phyloP scores from a whole-genome alignment of 2,113 vertebrate species.

The Scolopax mira region DNA sequence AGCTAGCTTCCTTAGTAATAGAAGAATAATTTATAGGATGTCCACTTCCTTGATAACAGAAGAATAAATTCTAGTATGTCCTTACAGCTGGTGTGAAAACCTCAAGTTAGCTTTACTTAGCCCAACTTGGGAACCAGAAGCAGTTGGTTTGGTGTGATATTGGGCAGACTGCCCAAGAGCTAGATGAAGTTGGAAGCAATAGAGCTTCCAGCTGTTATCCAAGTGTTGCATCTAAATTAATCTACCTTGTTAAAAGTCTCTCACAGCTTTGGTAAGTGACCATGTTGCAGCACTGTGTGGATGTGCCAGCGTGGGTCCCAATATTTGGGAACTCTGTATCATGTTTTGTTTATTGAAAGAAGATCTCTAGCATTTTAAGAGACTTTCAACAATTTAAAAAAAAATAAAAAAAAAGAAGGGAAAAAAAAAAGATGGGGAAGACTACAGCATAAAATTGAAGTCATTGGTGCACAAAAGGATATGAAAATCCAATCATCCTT shows the following conservation, averaged over 20 bases:
- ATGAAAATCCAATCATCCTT: neutral
- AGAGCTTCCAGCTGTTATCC: neutral
- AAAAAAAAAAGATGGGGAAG: neutral
- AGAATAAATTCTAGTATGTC: neutral
- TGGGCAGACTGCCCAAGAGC: neutral
- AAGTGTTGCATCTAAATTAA: neutral
- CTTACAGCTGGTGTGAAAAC: neutral
- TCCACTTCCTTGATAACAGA: neutral
- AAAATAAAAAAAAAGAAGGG: neutral
- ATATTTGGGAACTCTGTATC: neutral
- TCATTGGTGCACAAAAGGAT: neutral
- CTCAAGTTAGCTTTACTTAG: neutral
- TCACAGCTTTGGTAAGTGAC: neutral
- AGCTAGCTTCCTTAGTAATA: neutral
- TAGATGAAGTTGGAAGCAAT: neutral
- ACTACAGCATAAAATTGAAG: neutral
- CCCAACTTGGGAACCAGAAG: neutral
- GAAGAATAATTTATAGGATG: neutral
- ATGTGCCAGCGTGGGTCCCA: rapidly evolving
- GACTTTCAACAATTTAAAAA: neutral
- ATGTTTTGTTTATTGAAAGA: neutral
- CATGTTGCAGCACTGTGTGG: neutral
- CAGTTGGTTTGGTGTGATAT: neutral
- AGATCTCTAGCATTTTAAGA: neutral
- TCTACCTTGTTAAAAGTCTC: neutral